Percentiles rank a stretch among this genome's conserved stretches.
Evolutionary conservation across 2,797 vertebrate species (phyloP).

Genomic region (Mormyrus proboscirostris): DNA sequence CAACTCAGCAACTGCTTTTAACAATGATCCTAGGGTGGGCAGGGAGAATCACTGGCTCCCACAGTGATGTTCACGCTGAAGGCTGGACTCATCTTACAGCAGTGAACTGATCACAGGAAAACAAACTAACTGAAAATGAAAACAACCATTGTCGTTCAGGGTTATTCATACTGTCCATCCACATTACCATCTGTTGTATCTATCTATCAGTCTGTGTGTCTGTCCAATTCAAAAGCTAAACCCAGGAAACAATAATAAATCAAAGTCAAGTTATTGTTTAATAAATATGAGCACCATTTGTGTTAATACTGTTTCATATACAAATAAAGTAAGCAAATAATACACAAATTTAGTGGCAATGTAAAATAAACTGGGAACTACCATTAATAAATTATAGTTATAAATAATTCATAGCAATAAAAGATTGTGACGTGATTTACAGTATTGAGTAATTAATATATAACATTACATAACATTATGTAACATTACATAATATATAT

Average conservation of each 20-base stretch:
- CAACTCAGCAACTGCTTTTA: constrained; percentile 29
- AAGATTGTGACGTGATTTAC: background rate
- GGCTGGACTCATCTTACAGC: constrained; percentile 23
- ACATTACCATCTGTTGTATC: background rate
- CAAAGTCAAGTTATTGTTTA: background rate
- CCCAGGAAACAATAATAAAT: background rate
- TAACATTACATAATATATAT: background rate
- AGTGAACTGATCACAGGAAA: constrained; percentile 14
- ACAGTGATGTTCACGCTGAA: constrained; percentile 29
- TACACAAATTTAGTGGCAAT: background rate
- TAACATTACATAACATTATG: background rate
- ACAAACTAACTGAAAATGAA: constrained; percentile 33
- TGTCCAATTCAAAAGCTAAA: background rate
- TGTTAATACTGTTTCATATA: background rate
- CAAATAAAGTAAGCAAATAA: background rate
- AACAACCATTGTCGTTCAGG: constrained; percentile 8
- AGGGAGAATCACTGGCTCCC: constrained; percentile 6
- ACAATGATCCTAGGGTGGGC: constrained; percentile 29
- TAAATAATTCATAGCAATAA: background rate
- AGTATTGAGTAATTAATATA: background rate
- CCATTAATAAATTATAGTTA: background rate
- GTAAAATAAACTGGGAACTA: background rate
- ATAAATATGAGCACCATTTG: background rate
- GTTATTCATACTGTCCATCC: background rate
- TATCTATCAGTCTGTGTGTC: background rate